Conservation (phyloP, 2,113 vertebrate genomes). For the Tretioscincus oriximinensis region DNA sequence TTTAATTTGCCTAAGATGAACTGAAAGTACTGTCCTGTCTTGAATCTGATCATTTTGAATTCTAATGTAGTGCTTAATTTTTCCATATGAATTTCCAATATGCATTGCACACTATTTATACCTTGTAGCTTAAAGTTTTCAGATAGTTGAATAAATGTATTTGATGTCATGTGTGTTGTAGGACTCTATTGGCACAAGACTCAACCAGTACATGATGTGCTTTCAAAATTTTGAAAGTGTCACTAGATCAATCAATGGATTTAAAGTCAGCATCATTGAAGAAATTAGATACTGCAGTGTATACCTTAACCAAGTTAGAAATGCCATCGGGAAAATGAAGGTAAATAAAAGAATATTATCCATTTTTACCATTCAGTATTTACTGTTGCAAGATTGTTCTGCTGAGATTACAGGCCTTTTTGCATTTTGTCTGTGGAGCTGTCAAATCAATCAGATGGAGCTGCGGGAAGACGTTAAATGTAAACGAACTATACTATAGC, state of each 20-base stretch:
- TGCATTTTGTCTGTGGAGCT: not conserved
- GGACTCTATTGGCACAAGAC: not conserved
- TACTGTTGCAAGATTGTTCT: not conserved
- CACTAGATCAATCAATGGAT: not conserved
- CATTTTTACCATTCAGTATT: not conserved
- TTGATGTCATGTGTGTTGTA: not conserved
- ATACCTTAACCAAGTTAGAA: not conserved
- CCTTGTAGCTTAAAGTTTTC: not conserved
- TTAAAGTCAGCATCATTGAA: not conserved
- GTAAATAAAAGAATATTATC: slow-evolving; percentile 7
- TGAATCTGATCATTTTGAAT: not conserved
- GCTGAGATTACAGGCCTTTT: not conserved
- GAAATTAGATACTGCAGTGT: not conserved
- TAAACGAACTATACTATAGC: no score
- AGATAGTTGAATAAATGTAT: not conserved
- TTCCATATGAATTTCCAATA: no score
- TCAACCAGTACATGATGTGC: slow-evolving; percentile 20
- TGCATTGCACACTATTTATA: not conserved
- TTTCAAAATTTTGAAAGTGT: not conserved
- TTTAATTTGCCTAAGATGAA: not conserved
- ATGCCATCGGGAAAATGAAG: slow-evolving; percentile 28
- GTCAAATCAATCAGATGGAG: not conserved
- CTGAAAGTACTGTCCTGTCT: not conserved
- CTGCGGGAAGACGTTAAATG: no score
- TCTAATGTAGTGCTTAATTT: no score